Conservation (phyloP, 2,113 vertebrate genomes). For the Odobenus rosmarus region DNA sequence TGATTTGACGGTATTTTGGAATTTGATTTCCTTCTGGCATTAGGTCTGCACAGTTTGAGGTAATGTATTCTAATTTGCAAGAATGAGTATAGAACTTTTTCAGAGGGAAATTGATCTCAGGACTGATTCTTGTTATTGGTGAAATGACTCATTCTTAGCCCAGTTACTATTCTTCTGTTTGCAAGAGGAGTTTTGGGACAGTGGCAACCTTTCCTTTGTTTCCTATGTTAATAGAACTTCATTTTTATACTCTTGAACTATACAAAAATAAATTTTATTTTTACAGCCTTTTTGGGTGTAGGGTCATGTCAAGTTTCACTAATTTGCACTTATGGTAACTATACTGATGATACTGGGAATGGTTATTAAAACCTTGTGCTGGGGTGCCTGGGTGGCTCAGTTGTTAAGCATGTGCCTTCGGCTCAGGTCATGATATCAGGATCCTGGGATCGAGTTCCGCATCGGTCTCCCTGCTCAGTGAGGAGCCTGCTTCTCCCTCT, state of each 20-base stretch:
- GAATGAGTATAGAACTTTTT: slow-evolving; percentile 12
- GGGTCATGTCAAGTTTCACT: not conserved
- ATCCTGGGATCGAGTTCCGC: not conserved
- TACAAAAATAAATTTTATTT: not conserved
- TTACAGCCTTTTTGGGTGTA: slow-evolving; percentile 19
- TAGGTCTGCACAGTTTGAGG: not conserved
- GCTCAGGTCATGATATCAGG: not conserved
- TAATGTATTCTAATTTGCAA: slow-evolving; percentile 28
- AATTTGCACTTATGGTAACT: not conserved
- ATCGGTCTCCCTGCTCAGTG: not conserved
- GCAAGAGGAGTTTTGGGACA: not conserved
- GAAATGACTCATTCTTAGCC: not conserved
- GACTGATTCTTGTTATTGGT: not conserved
- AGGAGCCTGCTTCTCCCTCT: too few relatives aligned
- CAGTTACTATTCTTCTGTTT: slow-evolving; percentile 28
- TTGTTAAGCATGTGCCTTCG: not conserved
- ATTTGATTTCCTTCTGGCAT: slow-evolving; percentile 41
- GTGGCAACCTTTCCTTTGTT: not conserved
- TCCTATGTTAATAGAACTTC: slow-evolving; percentile 5
- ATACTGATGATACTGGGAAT: not conserved
- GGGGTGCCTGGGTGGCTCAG: not conserved
- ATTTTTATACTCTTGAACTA: not conserved
- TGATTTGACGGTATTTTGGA: slow-evolving; percentile 1
- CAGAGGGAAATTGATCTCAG: not conserved
- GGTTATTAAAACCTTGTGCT: slow-evolving; percentile 32